Evolutionary conservation across 2,113 vertebrate species (phyloP).

Genomic region (Promerops cafer): DNA sequence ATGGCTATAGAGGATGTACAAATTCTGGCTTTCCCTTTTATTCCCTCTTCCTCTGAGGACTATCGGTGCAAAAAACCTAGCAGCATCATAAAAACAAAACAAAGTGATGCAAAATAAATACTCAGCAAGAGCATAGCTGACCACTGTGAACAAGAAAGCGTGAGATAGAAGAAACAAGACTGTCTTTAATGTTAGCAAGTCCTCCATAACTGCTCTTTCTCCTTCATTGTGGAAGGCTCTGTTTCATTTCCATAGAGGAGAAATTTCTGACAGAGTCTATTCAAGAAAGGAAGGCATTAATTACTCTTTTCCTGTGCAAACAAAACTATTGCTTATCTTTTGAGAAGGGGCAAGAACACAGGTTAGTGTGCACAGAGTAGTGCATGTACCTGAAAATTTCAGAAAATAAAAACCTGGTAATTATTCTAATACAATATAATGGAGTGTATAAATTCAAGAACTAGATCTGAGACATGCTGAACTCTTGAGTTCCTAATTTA

Average conservation of each 20-base stretch:
- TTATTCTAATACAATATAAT: not conserved
- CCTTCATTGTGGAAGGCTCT: not conserved
- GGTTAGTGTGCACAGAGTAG: not conserved
- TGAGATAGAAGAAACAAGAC: not conserved
- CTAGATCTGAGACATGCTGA: not conserved
- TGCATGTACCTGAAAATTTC: not conserved
- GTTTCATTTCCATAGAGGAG: not conserved
- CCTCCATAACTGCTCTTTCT: not conserved
- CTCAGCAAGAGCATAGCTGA: not conserved
- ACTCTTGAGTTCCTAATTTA: not conserved
- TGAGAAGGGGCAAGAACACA: not conserved
- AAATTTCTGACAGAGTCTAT: not conserved
- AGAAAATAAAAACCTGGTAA: not conserved
- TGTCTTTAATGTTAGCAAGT: not conserved
- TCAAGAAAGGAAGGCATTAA: not conserved
- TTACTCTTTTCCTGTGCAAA: not conserved
- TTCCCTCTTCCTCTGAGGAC: not conserved
- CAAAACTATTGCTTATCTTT: not conserved
- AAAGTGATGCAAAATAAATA: not conserved
- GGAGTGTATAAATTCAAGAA: not conserved
- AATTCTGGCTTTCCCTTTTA: not conserved
- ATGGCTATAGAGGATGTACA: not conserved
- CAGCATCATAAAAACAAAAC: not conserved
- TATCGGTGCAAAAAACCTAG: not conserved
- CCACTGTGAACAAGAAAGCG: not conserved